A percentile compares a stretch with the other conserved stretches of the same genome.
Conservation (phyloP, 2,797 vertebrate genomes). For the Syngnathus rostellatus region DNA sequence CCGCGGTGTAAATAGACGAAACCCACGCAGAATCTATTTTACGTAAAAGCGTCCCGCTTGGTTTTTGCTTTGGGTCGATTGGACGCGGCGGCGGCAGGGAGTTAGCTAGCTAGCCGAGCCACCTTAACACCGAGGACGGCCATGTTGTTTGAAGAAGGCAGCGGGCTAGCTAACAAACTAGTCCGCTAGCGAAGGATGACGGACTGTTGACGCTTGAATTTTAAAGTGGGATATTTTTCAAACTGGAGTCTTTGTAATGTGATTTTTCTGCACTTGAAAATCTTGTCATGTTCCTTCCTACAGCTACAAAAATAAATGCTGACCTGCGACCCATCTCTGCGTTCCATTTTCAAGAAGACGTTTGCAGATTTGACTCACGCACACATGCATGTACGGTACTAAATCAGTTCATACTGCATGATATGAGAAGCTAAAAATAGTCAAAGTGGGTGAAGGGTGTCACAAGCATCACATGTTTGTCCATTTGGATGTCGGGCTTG, state of each 20-base stretch:
- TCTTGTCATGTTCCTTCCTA: not conserved
- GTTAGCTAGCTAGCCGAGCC: not conserved
- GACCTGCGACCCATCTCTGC: not conserved
- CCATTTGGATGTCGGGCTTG: not conserved
- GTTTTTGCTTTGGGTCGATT: not conserved
- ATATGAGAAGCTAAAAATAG: not conserved
- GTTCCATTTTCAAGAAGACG: too few species aligned
- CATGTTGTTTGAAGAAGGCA: not conserved
- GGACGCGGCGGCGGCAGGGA: not conserved
- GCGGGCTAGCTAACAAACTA: not conserved
- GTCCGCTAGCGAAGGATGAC: not conserved
- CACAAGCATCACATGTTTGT: not conserved
- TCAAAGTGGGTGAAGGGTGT: not conserved
- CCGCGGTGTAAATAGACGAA: not conserved
- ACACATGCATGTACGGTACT: too few species aligned
- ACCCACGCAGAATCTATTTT: not conserved
- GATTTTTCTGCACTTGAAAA: constrained; percentile 5
- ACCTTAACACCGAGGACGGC: not conserved
- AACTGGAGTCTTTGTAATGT: constrained; percentile 1
- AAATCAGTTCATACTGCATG: not conserved
- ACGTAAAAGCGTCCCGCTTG: not conserved
- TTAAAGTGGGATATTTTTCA: not conserved
- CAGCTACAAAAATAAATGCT: not conserved
- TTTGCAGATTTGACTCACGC: too few species aligned
- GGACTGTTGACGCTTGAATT: not conserved